A percentile compares a stretch with the other conserved stretches of the same genome.
Conservation (phyloP, 2,113 vertebrate genomes). For the Petrocephalus microphthalmus region DNA sequence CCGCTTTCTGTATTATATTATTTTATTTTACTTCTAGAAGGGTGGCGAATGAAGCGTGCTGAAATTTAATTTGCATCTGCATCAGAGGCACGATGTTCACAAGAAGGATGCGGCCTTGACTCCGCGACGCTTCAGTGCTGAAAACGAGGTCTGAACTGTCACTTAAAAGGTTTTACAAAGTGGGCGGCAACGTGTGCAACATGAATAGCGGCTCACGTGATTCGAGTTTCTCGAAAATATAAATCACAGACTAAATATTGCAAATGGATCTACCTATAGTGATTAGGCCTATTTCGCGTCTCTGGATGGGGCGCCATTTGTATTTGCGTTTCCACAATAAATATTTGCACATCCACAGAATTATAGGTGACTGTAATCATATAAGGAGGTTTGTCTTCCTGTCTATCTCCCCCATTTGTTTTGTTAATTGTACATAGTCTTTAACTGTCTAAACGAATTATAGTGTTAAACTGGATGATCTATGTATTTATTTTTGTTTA, state of each 20-base stretch:
- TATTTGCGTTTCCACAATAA: not conserved
- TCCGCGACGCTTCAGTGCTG: not conserved
- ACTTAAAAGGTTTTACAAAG: not conserved
- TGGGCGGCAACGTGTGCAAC: not conserved
- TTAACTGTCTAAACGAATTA: not conserved
- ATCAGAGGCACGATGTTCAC: not conserved
- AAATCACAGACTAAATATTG: not conserved
- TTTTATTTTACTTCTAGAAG: not conserved
- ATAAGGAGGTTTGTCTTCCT: not conserved
- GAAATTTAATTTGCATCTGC: not conserved
- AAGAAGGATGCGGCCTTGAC: not conserved
- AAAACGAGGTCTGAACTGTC: not conserved
- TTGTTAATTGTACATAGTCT: not conserved
- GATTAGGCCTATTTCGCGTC: not conserved
- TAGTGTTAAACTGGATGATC: not conserved
- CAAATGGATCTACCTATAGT: not conserved
- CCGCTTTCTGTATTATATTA: not conserved
- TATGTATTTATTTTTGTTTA: not conserved
- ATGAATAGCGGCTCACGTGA: not conserved
- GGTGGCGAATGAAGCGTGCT: not conserved
- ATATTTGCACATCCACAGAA: not conserved
- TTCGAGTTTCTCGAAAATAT: not conserved
- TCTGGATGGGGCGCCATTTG: not conserved
- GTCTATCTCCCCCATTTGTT: not conserved
- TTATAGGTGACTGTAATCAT: not conserved